phyloP scores from a whole-genome alignment of 2,113 vertebrate genomes.

The Neoarius graeffei region DNA sequence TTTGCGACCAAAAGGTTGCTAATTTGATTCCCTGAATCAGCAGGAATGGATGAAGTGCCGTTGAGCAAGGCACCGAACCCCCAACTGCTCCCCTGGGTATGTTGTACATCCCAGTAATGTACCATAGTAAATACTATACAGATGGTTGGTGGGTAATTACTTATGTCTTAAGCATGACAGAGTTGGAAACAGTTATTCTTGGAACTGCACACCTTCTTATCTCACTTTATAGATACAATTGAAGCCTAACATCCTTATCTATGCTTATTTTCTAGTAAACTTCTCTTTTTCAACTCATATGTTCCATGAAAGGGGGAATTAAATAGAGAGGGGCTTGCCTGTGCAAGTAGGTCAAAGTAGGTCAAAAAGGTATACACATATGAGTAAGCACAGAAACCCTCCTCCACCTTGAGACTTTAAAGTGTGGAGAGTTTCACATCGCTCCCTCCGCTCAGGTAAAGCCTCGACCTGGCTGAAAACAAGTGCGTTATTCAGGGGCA shows the following conservation, averaged over 20 bases:
- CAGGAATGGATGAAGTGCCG: too few species aligned
- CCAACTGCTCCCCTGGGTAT: too few species aligned
- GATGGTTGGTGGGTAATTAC: background rate
- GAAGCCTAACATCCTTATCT: background rate
- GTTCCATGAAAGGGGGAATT: background rate
- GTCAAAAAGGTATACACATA: background rate
- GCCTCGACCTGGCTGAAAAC: background rate
- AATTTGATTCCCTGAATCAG: too few species aligned
- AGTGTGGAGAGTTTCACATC: background rate
- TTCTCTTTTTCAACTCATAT: background rate
- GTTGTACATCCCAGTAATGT: too few species aligned
- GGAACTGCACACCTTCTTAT: background rate
- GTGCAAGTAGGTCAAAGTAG: background rate
- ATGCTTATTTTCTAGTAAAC: background rate
- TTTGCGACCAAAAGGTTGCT: too few species aligned
- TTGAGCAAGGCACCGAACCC: too few species aligned
- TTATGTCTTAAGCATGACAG: background rate
- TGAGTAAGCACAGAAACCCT: conserved; percentile 35
- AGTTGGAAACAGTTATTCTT: background rate
- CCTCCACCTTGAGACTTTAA: background rate
- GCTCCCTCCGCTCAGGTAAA: background rate
- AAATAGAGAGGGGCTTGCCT: conserved; percentile 17
- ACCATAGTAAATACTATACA: background rate
- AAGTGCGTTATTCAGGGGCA: background rate
- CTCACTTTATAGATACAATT: background rate